phyloP scores from a whole-genome alignment of 2,888 invertebrate species.

The Allophyes oxyacanthae region DNA sequence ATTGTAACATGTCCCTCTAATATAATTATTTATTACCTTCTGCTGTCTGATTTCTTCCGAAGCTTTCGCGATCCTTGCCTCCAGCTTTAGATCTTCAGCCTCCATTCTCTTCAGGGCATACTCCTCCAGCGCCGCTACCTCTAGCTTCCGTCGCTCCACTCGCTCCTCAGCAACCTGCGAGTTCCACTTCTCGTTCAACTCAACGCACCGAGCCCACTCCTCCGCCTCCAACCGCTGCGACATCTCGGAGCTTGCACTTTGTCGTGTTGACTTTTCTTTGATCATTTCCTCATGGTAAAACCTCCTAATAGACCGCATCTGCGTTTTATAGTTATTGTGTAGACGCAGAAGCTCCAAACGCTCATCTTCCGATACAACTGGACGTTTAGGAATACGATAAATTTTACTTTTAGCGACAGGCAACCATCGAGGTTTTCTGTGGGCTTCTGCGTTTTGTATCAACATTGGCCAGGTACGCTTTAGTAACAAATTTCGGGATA shows the following conservation, averaged over 20 bases:
- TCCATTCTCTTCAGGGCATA: constrained; percentile 82
- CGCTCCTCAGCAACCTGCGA: constrained; percentile 89
- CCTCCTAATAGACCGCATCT: constrained; percentile 87
- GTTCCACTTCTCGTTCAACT: constrained; percentile 93
- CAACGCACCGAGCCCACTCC: constrained; percentile 90
- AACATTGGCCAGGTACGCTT: constrained; percentile 75
- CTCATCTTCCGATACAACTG: constrained; percentile 90
- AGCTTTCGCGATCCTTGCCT: constrained; percentile 75
- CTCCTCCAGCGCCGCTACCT: constrained; percentile 83
- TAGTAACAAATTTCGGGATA: constrained; percentile 66
- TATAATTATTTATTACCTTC: constrained; percentile 66
- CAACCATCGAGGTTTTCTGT: constrained; percentile 94
- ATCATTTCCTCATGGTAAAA: constrained; percentile 88
- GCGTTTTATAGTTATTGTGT: constrained; percentile 92
- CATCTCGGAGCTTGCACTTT: constrained; percentile 87
- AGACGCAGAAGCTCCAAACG: constrained; percentile 90
- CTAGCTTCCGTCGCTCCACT: constrained; percentile 86
- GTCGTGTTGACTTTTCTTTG: constrained; percentile 83
- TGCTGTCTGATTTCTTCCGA: constrained; percentile 84
- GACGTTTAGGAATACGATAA: constrained; percentile 91
- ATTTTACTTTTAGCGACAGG: constrained; percentile 94
- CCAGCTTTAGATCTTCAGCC: constrained; percentile 73
- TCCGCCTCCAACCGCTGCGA: constrained; percentile 89
- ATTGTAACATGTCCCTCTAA: too few species aligned
- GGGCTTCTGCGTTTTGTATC: constrained; percentile 76